Evolutionary conservation across 2,888 invertebrate genomes (phyloP).

Genomic region (Chrysodeixis includens): DNA sequence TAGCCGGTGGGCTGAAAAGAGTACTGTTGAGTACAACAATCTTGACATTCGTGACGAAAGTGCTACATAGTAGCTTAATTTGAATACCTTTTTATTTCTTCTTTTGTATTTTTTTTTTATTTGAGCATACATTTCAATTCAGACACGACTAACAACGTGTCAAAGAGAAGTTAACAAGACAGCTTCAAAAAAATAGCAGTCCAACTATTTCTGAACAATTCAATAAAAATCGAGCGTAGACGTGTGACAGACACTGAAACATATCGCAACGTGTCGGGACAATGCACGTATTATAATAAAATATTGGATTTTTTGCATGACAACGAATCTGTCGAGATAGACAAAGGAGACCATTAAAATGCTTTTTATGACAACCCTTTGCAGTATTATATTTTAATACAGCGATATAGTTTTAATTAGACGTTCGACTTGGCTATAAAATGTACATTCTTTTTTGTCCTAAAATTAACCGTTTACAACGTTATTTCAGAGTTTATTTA

Average conservation of each 20-base stretch:
- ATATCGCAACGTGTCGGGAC: conserved; percentile 79
- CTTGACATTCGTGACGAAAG: no score
- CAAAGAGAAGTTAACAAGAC: conserved; percentile 72
- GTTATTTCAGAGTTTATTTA: no score
- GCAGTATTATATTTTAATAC: conserved; percentile 40
- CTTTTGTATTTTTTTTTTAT: no score
- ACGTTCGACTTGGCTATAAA: background rate
- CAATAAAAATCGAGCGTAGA: conserved; percentile 82
- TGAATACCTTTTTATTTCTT: no score
- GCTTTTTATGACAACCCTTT: conserved; percentile 44
- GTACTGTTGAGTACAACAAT: no score
- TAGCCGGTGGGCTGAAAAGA: no score
- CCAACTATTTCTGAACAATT: conserved; percentile 79
- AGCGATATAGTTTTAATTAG: conserved; percentile 8
- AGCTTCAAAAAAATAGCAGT: conserved; percentile 72
- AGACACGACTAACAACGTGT: conserved; percentile 62
- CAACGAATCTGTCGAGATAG: conserved; percentile 54
- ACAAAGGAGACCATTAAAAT: conserved; percentile 55
- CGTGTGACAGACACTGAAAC: conserved; percentile 69
- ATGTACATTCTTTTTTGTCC: background rate
- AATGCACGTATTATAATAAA: conserved; percentile 79
- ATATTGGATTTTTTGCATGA: conserved; percentile 71
- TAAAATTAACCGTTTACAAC: no score
- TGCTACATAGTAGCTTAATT: no score
- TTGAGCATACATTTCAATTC: no score